Percentiles rank a stretch among this genome's conserved stretches.
Evolutionary conservation across 2,113 vertebrate genomes (phyloP).

Genomic region (Ailuropoda melanoleuca): DNA sequence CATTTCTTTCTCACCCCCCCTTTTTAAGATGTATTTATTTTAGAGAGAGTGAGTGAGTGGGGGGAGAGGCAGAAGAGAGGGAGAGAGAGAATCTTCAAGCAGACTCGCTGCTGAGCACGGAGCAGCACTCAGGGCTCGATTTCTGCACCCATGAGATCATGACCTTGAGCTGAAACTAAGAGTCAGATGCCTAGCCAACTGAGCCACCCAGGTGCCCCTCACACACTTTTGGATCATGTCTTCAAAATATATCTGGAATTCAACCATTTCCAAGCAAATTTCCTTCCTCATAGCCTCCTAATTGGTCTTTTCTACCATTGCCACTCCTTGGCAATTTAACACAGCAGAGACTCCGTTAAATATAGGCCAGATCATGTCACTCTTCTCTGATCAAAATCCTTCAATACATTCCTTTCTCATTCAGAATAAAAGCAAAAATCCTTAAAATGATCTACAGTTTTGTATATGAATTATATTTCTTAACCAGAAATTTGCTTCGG

Average conservation of each 20-base stretch:
- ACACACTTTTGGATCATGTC: background rate
- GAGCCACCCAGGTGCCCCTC: background rate
- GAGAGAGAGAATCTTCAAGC: background rate
- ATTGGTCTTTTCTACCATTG: background rate
- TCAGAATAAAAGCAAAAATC: conserved; percentile 19
- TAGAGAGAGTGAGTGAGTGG: background rate
- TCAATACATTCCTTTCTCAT: background rate
- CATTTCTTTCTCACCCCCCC: background rate
- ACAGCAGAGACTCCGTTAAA: background rate
- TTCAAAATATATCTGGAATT: background rate
- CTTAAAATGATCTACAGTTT: background rate
- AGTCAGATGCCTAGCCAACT: background rate
- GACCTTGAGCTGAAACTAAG: background rate
- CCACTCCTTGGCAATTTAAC: background rate
- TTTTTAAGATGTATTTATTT: background rate
- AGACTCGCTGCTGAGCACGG: background rate
- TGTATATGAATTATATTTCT: conserved; percentile 7
- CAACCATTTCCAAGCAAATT: background rate
- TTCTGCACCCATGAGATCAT: background rate
- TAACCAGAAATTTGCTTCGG: background rate
- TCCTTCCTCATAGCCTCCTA: background rate
- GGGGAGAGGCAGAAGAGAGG: background rate
- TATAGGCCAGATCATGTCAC: background rate
- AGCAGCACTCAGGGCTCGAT: background rate
- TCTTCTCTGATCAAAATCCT: background rate